Base-by-base conservation (phyloP, 2,888 invertebrate species). In the Thera obeliscata region DNA sequence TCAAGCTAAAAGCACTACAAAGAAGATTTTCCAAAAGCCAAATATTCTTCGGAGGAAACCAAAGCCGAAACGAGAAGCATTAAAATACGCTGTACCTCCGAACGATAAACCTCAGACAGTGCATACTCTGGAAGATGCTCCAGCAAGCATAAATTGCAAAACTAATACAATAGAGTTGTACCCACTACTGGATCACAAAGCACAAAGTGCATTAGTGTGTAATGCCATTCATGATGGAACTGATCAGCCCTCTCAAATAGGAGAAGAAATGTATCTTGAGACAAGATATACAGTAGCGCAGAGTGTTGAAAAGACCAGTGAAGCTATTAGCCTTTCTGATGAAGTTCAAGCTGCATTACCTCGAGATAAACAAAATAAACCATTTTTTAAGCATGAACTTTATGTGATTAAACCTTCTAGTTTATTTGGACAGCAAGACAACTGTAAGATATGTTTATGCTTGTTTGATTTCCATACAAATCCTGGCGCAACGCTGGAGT, bases 21-120 rank as follows among this genome's bases (percentile, higher is more conserved):
- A 86, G 72, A 91, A 87, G 76, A 83, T 82, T 69, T 88, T 87
- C 74, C 88, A 90, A 73, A 93, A 91, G 74, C 93, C 93, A 63
- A 93, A 93, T 75, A 93, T 93, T 69, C 83, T 93, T 36, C 81
- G 93, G 67, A 87, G 81, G 72, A 90, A 86, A 69, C 61, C 84
- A 8, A 90, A 87, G 67, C 69, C 78, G 38, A 74, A 69, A 49
- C 66, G 59, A 6, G 69, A 48, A 4, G 22, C 58, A 38, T 55
- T 55, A 43, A 58, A 55, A 36, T 33, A 33, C 22, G 46, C 67
- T 74, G 83, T 83, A 78, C 79, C 83, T 79, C 73, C 69, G 11
- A 70, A 66, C 59, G 36, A 22, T 55, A 50, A 57, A 43, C 52
- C 35, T 3, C 52, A 54, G 54, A 43, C 38, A 46, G 43, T 38